Evolutionary conservation across 1,140 invertebrate species (phyloP).

Genomic region (Drosophila parabipectinata): DNA sequence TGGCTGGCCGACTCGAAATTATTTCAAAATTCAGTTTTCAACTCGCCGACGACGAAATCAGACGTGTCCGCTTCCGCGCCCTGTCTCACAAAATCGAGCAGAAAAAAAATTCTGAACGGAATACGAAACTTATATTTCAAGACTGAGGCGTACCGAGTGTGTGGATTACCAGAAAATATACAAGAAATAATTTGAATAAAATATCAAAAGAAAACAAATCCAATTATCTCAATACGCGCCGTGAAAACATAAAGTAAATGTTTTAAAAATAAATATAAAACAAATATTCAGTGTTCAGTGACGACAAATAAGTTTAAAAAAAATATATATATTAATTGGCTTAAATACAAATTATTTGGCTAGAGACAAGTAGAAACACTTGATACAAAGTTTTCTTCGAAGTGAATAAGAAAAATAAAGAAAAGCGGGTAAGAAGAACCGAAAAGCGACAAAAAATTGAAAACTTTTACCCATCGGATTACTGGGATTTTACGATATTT

Average conservation of each 20-base stretch:
- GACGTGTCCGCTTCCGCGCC: conserved; percentile 69
- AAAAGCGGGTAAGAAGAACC: conserved; percentile 38
- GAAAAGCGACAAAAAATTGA: conserved; percentile 13
- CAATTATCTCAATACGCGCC: conserved; percentile 21
- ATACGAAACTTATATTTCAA: conserved; percentile 60
- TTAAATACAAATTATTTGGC: conserved; percentile 7
- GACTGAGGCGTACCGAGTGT: conserved; percentile 30
- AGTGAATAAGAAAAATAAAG: conserved; percentile 14
- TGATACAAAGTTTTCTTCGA: conserved; percentile 16
- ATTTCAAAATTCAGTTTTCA: conserved; percentile 69
- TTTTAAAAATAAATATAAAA: conserved; percentile 22
- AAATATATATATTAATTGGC: conserved; percentile 24
- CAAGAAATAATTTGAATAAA: conserved; percentile 27
- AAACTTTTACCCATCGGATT: conserved; percentile 47
- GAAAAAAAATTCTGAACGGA: conserved; percentile 41
- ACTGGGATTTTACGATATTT: conserved; percentile 3
- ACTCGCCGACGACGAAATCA: conserved; percentile 60
- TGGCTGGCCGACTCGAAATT: conserved; percentile 29
- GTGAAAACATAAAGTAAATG: conserved; percentile 26
- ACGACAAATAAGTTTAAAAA: conserved; percentile 16
- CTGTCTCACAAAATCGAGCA: conserved; percentile 34
- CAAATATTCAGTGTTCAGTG: conserved; percentile 33
- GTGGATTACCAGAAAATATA: conserved; percentile 16
- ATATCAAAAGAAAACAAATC: background rate
- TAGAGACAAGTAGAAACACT: conserved; percentile 18